A percentile compares a stretch with the other conserved stretches of the same genome.
Evolutionary conservation across 2,888 invertebrate genomes (phyloP).

Genomic region (Ormyrus rosae): DNA sequence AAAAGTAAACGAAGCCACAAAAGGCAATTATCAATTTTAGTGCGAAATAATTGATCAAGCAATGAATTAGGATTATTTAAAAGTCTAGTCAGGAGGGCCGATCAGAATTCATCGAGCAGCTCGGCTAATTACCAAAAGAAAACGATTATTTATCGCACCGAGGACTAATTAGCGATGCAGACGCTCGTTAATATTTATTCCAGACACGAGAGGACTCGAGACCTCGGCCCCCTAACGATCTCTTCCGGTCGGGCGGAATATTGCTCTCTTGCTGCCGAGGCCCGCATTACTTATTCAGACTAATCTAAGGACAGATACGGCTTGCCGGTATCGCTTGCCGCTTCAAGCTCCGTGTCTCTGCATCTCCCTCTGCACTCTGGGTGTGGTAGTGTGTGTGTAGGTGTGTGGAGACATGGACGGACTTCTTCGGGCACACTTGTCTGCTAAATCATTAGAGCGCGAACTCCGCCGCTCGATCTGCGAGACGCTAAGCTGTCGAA

Average conservation of each 20-base stretch:
- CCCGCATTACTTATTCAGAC: slow-evolving; percentile 61
- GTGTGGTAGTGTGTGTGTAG: neutral
- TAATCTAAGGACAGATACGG: slow-evolving; percentile 59
- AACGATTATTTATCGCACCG: slow-evolving; percentile 29
- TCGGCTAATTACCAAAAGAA: slow-evolving; percentile 22
- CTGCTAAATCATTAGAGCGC: slow-evolving; percentile 30
- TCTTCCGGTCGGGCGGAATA: slow-evolving; percentile 5
- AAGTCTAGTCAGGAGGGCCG: no score
- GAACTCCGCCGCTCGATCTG: neutral
- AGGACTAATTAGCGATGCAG: slow-evolving; percentile 21
- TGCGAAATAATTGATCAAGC: no score
- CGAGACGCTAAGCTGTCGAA: neutral
- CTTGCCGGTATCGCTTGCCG: slow-evolving; percentile 14
- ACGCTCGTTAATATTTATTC: slow-evolving; percentile 58
- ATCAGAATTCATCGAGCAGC: neutral
- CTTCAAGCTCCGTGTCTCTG: slow-evolving; percentile 12
- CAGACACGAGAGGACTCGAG: neutral
- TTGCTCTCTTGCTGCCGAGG: slow-evolving; percentile 24
- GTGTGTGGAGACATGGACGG: slow-evolving; percentile 4
- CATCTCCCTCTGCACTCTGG: neutral
- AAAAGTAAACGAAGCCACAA: no score
- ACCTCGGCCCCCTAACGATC: slow-evolving; percentile 32
- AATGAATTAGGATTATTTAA: no score
- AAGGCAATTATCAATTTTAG: no score
- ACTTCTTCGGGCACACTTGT: neutral